A percentile compares a stretch with the other conserved stretches of the same genome.
phyloP scores from a whole-genome alignment of 2,888 invertebrate species.

The Lasioglossum lativentre region DNA sequence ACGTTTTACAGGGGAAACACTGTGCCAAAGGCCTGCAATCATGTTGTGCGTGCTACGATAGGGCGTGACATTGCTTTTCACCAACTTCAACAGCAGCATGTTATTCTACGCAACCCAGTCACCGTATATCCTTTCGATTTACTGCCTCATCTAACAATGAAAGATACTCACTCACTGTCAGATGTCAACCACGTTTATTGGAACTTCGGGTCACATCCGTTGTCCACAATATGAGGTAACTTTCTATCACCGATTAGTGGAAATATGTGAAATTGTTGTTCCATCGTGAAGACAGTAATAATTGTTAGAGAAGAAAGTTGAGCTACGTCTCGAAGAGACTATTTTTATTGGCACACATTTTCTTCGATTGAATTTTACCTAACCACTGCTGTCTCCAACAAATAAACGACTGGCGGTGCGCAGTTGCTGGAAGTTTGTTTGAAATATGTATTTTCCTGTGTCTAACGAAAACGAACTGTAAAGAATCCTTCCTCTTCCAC shows the following conservation, averaged over 20 bases:
- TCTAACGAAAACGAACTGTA: background rate
- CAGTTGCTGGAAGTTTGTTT: background rate
- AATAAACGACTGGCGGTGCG: background rate
- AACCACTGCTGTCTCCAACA: background rate
- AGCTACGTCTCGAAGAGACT: background rate
- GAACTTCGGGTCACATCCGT: background rate
- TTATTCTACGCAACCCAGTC: background rate
- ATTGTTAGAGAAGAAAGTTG: background rate
- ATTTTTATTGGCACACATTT: background rate
- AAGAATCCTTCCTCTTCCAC: background rate
- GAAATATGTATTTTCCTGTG: background rate
- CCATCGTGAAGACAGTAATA: background rate
- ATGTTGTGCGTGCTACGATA: background rate
- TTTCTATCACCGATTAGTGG: background rate
- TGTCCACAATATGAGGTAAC: background rate
- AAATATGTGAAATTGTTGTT: background rate
- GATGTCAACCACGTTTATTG: background rate
- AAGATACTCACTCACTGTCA: background rate
- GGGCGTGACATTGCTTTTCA: background rate
- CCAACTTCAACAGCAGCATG: background rate
- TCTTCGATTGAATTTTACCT: background rate
- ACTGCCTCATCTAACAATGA: too few relatives aligned
- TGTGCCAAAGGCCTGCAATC: background rate
- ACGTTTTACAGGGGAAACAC: background rate
- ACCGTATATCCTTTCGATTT: too few relatives aligned